Conservation (phyloP, 1,140 invertebrate species). For the Solen grandis region DNA sequence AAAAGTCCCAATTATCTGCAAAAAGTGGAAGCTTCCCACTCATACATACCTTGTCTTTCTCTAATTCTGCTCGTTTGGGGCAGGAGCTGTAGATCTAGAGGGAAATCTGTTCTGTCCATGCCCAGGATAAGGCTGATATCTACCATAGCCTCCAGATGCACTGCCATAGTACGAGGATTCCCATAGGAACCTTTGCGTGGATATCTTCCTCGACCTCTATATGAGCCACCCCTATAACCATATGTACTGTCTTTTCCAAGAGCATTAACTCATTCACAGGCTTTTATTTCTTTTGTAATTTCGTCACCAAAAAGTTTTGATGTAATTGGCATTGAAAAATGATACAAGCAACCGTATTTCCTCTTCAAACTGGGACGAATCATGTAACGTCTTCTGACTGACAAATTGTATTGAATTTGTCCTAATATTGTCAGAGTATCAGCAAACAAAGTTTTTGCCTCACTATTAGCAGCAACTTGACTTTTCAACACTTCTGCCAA, state of each 20-base stretch:
- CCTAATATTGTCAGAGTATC: slow-evolving; percentile 31
- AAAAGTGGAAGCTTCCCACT: background rate
- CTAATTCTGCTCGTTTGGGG: background rate
- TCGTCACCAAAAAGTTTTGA: slow-evolving; percentile 34
- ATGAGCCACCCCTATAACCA: background rate
- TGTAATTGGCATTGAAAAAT: slow-evolving; percentile 14
- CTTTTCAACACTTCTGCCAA: slow-evolving; percentile 9
- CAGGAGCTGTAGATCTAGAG: background rate
- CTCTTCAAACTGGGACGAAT: slow-evolving; percentile 24
- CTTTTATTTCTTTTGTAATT: slow-evolving; percentile 25
- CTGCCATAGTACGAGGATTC: too few relatives aligned
- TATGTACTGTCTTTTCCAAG: background rate
- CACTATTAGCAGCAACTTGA: background rate
- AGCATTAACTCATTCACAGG: slow-evolving; percentile 8
- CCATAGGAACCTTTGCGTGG: background rate
- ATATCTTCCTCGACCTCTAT: background rate
- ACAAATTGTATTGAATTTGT: slow-evolving; percentile 28
- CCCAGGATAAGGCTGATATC: background rate
- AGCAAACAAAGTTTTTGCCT: background rate
- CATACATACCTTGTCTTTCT: background rate
- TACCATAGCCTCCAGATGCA: background rate
- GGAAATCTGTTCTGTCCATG: background rate
- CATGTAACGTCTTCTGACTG: slow-evolving; percentile 18
- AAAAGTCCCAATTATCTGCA: background rate
- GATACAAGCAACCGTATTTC: slow-evolving; percentile 27